Percentiles rank a stretch among this genome's conserved stretches.
These are phyloP conservation scores for Agelas oroides DNA, from an alignment of 37 sponge, comb jelly and placozoan genomes.

Conservation along the genomic window DNA sequence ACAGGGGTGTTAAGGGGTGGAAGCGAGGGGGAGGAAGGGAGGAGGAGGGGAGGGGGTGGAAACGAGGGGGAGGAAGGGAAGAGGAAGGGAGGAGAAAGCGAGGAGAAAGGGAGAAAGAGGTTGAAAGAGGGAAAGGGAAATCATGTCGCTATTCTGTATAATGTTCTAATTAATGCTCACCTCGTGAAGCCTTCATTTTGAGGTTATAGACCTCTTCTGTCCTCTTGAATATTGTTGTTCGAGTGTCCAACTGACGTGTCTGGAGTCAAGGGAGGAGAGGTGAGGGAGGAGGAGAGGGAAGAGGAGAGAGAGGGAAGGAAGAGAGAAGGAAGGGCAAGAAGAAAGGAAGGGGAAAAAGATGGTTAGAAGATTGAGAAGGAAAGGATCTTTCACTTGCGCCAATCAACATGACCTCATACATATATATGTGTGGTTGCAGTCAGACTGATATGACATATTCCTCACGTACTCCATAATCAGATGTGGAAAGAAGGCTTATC, in stretches of 20 bases:
- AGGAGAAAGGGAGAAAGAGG: neutral
- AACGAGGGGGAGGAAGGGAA: neutral
- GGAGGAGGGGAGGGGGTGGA: neutral
- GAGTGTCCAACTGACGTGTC: conserved; percentile 70
- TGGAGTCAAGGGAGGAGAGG: neutral
- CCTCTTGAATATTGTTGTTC: conserved; percentile 92
- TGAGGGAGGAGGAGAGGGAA: neutral
- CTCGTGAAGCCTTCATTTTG: conserved; percentile 95
- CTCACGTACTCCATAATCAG: no score
- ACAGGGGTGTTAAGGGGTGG: no score
- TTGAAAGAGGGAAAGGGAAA: no score
- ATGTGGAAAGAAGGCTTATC: no score
- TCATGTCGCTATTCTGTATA: no score
- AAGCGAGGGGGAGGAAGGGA: neutral
- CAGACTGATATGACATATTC: no score
- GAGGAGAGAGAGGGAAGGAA: neutral
- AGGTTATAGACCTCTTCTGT: conserved; percentile 88
- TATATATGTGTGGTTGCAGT: no score
- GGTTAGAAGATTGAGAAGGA: no score
- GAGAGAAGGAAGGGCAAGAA: conserved; percentile 2
- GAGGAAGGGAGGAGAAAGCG: neutral
- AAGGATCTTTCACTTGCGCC: no score
- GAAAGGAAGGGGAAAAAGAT: neutral
- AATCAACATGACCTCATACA: no score
- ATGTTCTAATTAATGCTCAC: conserved; percentile 12